A percentile compares a stretch with the other conserved stretches of the same genome.
phyloP scores from a whole-genome alignment of 92 coral and sea anemone species.

The Galaxea fascicularis region DNA sequence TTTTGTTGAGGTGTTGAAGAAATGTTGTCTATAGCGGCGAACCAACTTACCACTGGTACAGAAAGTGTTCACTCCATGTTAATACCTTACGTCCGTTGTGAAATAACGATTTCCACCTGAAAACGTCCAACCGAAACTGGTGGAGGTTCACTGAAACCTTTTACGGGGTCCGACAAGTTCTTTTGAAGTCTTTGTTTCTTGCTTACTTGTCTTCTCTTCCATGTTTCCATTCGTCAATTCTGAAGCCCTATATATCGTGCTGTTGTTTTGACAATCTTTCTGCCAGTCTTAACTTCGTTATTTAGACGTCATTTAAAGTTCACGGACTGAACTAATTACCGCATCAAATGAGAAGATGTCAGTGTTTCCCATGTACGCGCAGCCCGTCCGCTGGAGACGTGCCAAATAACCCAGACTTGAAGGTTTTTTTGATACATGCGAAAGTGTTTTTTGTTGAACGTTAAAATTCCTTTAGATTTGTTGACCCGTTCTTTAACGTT shows the following conservation, averaged over 20 bases:
- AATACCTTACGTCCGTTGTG: too few relatives aligned
- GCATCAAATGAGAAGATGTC: background rate
- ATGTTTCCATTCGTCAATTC: background rate
- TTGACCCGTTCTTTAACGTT: background rate
- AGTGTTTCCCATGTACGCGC: background rate
- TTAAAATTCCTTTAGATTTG: background rate
- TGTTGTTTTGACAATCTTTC: background rate
- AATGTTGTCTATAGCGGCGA: background rate
- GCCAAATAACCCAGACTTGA: background rate
- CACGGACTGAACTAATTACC: slow-evolving; percentile 18
- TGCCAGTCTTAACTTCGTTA: background rate
- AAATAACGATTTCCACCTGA: too few relatives aligned
- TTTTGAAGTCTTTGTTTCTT: background rate
- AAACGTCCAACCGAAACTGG: too few relatives aligned
- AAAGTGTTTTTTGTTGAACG: background rate
- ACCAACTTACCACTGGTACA: background rate
- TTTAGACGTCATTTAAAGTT: background rate
- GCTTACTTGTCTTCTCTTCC: background rate
- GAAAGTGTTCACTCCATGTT: background rate
- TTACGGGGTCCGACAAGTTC: background rate
- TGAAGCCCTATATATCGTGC: background rate
- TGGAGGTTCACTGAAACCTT: too few relatives aligned
- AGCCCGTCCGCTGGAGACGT: background rate
- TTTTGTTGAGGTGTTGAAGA: slow-evolving; percentile 14
- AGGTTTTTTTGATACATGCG: background rate